Evolutionary conservation across 2,888 invertebrate genomes (phyloP).

Genomic region (Epinotia nisella): DNA sequence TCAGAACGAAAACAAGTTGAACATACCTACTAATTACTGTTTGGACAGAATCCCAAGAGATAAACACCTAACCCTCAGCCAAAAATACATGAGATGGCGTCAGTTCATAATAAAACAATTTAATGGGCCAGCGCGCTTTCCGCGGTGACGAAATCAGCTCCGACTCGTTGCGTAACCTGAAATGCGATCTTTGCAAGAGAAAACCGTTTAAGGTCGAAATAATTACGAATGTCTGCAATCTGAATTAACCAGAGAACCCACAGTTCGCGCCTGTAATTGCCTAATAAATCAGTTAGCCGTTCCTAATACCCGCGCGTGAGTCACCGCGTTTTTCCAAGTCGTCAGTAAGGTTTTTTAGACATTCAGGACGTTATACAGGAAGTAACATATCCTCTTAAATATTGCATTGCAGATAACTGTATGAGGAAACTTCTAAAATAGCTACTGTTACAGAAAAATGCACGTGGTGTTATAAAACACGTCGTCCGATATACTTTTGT

Average conservation of each 20-base stretch:
- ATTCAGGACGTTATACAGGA: constrained; percentile 27
- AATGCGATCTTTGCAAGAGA: constrained; percentile 79
- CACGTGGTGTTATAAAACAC: constrained; percentile 31
- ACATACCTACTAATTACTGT: constrained; percentile 78
- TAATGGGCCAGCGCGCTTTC: constrained; percentile 85
- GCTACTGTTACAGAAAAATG: constrained; percentile 15
- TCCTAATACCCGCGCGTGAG: constrained; percentile 30
- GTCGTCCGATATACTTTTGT: constrained; percentile 29
- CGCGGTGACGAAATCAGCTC: constrained; percentile 84
- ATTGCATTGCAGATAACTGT: neutral
- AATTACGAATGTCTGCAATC: constrained; percentile 65
- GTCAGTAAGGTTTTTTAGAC: constrained; percentile 27
- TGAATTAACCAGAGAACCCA: constrained; percentile 49
- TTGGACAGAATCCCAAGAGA: constrained; percentile 83
- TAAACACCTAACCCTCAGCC: constrained; percentile 83
- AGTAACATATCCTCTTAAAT: constrained; percentile 7
- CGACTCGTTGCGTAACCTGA: constrained; percentile 80
- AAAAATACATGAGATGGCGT: constrained; percentile 84
- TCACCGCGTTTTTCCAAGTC: constrained; percentile 42
- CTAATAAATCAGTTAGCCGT: constrained; percentile 47
- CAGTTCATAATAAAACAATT: constrained; percentile 85
- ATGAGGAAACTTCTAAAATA: neutral
- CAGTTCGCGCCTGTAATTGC: constrained; percentile 43
- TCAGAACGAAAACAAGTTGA: constrained; percentile 70
- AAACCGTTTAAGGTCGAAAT: constrained; percentile 77